Percentiles rank a stretch among this genome's conserved stretches.
Evolutionary conservation across 2,888 invertebrate genomes (phyloP).

Genomic region (Drosophila pseudotakahashii): DNA sequence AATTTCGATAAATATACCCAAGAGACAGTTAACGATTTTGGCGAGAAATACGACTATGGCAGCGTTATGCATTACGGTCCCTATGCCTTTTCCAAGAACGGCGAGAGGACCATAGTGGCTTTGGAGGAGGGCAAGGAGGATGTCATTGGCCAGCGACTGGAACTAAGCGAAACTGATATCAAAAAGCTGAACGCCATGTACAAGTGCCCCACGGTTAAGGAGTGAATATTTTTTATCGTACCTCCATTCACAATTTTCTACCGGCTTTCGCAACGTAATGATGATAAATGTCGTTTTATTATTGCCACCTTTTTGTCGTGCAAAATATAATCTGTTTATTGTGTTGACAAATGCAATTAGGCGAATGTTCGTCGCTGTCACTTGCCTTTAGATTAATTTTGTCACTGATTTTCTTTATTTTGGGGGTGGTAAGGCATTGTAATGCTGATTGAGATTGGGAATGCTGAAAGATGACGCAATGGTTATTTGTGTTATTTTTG

Average conservation of each 20-base stretch:
- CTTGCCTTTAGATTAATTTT: slow-evolving; percentile 16
- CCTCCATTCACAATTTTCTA: neutral
- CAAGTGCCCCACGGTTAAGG: slow-evolving; percentile 44
- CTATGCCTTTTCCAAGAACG: slow-evolving; percentile 89
- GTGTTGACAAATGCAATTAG: slow-evolving; percentile 67
- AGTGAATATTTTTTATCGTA: neutral
- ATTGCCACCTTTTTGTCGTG: slow-evolving; percentile 1
- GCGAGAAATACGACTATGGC: slow-evolving; percentile 89
- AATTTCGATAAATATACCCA: slow-evolving; percentile 89
- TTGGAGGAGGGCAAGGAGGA: slow-evolving; percentile 57
- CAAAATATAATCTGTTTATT: slow-evolving; percentile 55
- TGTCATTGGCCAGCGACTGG: slow-evolving; percentile 65
- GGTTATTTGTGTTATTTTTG: slow-evolving; percentile 6
- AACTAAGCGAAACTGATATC: slow-evolving; percentile 78
- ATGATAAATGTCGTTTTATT: slow-evolving; percentile 55
- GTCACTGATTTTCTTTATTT: slow-evolving; percentile 3
- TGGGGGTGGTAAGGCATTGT: slow-evolving; percentile 2
- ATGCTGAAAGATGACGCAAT: neutral
- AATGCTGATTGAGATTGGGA: slow-evolving; percentile 5
- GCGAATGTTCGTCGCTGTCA: slow-evolving; percentile 30
- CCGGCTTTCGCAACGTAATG: slow-evolving; percentile 44
- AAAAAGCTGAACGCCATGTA: slow-evolving; percentile 81
- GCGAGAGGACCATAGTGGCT: slow-evolving; percentile 88
- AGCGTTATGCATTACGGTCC: slow-evolving; percentile 93
- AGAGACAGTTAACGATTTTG: slow-evolving; percentile 86